Evolutionary conservation across 2,888 invertebrate genomes (phyloP), one percentile per base, ranked within the genome.

Genomic region (Drosophila acutilabella): DNA sequence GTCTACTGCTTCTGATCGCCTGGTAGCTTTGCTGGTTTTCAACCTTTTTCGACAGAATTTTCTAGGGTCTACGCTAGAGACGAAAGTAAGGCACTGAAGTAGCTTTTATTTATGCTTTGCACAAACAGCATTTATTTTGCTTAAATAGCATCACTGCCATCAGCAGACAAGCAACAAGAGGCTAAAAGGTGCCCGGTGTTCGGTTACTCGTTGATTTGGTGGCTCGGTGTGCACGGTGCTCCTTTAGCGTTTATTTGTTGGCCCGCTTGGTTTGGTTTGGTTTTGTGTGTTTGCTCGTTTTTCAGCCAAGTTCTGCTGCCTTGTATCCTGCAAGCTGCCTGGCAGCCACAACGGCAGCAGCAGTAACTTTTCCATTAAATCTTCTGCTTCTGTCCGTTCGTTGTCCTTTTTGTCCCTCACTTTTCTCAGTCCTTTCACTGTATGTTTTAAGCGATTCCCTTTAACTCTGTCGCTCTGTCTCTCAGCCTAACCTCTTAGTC

Each of bases 311-410:
- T 26, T 44, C 44, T 44, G 44, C 42, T 13, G 54, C 36, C 42
- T 44, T 45, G 56, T 44, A 56, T 44, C 36, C 57, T 38, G 36
- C 42, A 42, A 14, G 23, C 38, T 71, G 52, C 52, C 71, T 64
- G 44, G 64, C 62, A 65, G 71, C 66, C 66, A 52, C 70, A 81
- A 51, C 62, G 56, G 60, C 71, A 64, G 74, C 81, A 87, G 60
- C 69, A 65, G 74, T 78, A 87, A 84, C 85, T 89, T 87, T 84
- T 80, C 84, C 84, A 84, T 84, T 84, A 84, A 87, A 87, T 84
- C 89, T 76, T 84, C 1, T 36, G 13, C 36, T 13, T 36, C 71
- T 72, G 79, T 70, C 58, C 56, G 60, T 68, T 52, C 40, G 64
- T 61, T 54, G 78, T 61, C 66, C 51, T 40, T 57, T 20, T 47